Evolutionary conservation across 2,888 invertebrate species (phyloP).

Genomic region (Digitonthophagus gazella): DNA sequence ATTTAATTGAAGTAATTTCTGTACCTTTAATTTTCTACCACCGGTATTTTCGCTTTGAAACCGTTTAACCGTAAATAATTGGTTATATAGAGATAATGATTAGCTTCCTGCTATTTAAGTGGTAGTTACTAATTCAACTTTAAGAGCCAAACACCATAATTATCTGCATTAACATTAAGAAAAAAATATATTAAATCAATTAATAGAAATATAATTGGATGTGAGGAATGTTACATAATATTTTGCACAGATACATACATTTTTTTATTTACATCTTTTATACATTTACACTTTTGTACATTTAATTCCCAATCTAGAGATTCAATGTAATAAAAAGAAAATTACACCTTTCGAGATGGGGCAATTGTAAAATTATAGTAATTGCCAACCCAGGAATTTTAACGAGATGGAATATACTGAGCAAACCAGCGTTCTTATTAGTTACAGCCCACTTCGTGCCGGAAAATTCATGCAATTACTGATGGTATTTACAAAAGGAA

Average conservation of each 20-base stretch:
- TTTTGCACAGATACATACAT: too few relatives aligned
- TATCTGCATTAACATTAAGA: neutral
- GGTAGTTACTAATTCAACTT: neutral
- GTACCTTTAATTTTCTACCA: neutral
- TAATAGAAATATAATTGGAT: neutral
- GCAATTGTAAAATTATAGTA: neutral
- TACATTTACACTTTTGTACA: too few relatives aligned
- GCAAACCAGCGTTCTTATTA: neutral
- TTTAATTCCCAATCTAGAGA: too few relatives aligned
- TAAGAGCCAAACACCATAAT: too few relatives aligned
- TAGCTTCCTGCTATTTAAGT: neutral
- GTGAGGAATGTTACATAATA: too few relatives aligned
- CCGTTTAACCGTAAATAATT: neutral
- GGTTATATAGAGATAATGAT: neutral
- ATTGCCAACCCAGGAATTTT: neutral
- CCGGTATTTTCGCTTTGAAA: neutral
- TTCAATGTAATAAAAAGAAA: neutral
- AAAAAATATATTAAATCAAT: neutral
- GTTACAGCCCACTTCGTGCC: neutral
- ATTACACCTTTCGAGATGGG: neutral
- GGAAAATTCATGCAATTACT: neutral
- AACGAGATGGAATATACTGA: neutral
- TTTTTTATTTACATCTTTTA: too few relatives aligned
- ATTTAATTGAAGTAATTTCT: neutral
- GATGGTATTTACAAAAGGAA: neutral